Evolutionary conservation across 2,797 vertebrate species (phyloP).

Genomic region (Sebastes ruberrimus): DNA sequence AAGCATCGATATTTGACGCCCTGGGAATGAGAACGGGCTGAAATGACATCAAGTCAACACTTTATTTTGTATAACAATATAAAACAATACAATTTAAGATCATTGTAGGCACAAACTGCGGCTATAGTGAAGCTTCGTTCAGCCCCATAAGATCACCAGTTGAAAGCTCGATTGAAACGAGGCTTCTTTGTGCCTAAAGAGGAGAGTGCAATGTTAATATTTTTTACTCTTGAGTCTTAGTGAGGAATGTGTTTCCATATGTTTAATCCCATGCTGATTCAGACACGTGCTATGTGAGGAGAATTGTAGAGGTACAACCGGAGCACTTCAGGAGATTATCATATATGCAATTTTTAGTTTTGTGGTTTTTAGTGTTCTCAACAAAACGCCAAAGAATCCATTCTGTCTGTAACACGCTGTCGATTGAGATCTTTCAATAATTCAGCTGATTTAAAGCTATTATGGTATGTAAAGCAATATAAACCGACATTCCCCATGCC

Average conservation of each 20-base stretch:
- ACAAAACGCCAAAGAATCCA: conserved; percentile 65
- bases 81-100: background rate
- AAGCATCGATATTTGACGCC: too few relatives aligned
- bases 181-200: conserved; percentile 61
- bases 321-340: conserved; percentile 58
- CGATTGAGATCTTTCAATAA: conserved; percentile 1
- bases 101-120: background rate
- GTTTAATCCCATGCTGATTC: conserved; percentile 23
- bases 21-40: too few relatives aligned
- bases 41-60: background rate
- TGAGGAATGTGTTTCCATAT: conserved; percentile 38
- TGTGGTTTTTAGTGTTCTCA: too few relatives aligned
- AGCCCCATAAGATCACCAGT: background rate
- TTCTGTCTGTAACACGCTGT: conserved; percentile 21
- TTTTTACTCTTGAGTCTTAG: conserved; percentile 70
- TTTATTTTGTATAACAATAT: background rate
- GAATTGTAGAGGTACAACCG: background rate
- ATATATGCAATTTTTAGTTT: conserved; percentile 41
- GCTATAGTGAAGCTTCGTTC: background rate
- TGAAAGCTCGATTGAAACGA: conserved; percentile 19
- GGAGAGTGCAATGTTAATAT: conserved; percentile 55
- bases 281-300: background rate
- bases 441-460: background rate
- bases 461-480: conserved; percentile 48
- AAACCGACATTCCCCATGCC: conserved; percentile 72